phyloP scores from a whole-genome alignment of 2,888 invertebrate species.

The Drosophila infuscata region DNA sequence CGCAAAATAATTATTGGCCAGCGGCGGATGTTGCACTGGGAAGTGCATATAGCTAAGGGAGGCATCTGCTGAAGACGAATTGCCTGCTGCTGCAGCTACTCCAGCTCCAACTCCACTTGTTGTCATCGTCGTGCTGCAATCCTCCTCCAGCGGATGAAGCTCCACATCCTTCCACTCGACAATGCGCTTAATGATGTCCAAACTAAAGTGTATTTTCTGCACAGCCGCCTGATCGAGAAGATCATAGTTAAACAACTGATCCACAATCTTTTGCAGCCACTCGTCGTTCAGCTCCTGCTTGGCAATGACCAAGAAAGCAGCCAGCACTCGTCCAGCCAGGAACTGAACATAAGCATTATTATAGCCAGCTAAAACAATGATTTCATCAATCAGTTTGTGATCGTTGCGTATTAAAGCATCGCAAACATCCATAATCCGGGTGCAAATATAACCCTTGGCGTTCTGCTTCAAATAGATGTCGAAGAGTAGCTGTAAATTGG shows the following conservation, averaged over 20 bases:
- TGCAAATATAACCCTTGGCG: conserved; percentile 92
- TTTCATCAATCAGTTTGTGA: conserved; percentile 93
- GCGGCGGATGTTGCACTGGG: conserved; percentile 75
- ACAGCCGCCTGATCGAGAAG: conserved; percentile 88
- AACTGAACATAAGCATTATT: conserved; percentile 93
- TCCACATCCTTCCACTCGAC: conserved; percentile 95
- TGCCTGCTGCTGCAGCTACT: background rate
- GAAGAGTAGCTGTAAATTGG: conserved; percentile 93
- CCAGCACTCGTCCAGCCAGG: conserved; percentile 91
- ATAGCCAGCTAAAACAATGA: conserved; percentile 91
- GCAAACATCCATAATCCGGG: conserved; percentile 91
- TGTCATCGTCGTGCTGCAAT: conserved; percentile 57
- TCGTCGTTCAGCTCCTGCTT: conserved; percentile 92
- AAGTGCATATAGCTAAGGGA: conserved; percentile 76
- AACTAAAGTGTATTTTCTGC: conserved; percentile 92
- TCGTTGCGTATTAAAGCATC: conserved; percentile 92
- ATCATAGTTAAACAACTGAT: conserved; percentile 89
- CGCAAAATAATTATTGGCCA: conserved; percentile 85
- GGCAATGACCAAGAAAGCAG: conserved; percentile 93
- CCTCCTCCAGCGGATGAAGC: conserved; percentile 92
- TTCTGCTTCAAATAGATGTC: conserved; percentile 94
- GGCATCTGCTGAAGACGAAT: conserved; percentile 40
- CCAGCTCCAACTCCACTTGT: background rate
- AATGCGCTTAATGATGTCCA: conserved; percentile 94
- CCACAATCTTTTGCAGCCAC: conserved; percentile 92